Evolutionary conservation across 2,113 vertebrate genomes (phyloP), one percentile per base, ranked within the genome.

Genomic region (Hylia prasina): DNA sequence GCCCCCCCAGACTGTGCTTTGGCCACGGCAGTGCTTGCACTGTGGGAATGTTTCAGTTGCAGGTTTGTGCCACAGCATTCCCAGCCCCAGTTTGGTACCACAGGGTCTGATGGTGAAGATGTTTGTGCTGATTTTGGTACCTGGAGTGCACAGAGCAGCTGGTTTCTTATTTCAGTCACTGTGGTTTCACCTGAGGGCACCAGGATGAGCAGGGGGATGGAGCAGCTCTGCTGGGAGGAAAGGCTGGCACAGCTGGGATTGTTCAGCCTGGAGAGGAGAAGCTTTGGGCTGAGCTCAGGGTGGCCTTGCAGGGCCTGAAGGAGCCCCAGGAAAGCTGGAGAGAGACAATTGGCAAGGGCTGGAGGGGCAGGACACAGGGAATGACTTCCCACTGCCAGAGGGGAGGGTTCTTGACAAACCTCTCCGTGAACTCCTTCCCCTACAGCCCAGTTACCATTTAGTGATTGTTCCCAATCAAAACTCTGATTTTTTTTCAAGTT

Each of bases 271-370:
- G 42, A 8, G 15, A 13, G 60, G 70, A 50, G 1, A 17, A 10
- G 60, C 70, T 84, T 16, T 48, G 35, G 57, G 22, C 5, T 20
- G 51, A 40, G 3, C 51, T 17, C 25, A 27, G 9, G 0, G 50
- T 16, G 70, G 4, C 50, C 61, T 25, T 6, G 7, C 51, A 48
- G 70, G 9, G 35, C 61, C 44, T 57, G 51, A 8, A 57, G 51
- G n/a, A 14, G 42, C 1, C 16, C 42, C 70, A 42, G 60, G 44
- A 66, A 25, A 65, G 25, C 30, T 66, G 70, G 1, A 14, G 17
- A 58, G 53, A 14, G 44, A 7, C 61, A n/a, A n/a, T n/a, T 47
- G 4, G 2, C n/a, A 28, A 19, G 17, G 28, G 0, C 0, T 13
- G 17, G 2, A 53, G 33, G 14, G 40, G 7, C 81, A 50, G 70